Evolutionary conservation across 2,113 vertebrate genomes (phyloP), one percentile per base, ranked within the genome.

Genomic region (Pterophyllum scalare): DNA sequence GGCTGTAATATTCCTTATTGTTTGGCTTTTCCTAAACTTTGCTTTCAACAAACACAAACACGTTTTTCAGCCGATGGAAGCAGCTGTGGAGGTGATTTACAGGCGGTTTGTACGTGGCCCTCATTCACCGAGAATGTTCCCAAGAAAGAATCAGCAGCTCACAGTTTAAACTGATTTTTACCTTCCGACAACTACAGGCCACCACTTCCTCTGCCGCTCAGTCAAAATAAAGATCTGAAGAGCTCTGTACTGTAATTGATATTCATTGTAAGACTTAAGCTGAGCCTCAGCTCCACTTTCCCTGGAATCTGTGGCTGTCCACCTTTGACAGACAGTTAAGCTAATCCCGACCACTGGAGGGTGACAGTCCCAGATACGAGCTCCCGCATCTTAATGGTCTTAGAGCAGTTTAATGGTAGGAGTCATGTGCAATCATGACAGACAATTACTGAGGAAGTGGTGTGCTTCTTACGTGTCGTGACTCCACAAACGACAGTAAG

Each of bases 401-500:
- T 28, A 3, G 49, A 31, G 49, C 43, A 72, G 12, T 31, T 52
- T 13, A 6, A 31, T 13, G 65, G 26, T 31, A 8, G 43, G 65
- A 54, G 6, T 54, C 26, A 0, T 52, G 46, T 31, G 26, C 54
- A 72, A 72, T 72, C 31, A 33, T 72, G 67, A 54, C 26, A 72
- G 26, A 33, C 26, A 8, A 33, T 31, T 72, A 33, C 46, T n/a
- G 67, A 54, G 67, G 67, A 72, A 72, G 67, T 49, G 24, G 43
- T 75, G 61, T 75, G 75, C 31, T 5, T 62, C 65, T 9, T 43
- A 83, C n/a, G 49, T 79, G 75, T 60, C 13, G 46, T 86, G 80
- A 65, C 26, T 4, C 35, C 59, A 13, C 75, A 76, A 61, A 80
- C 77, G 60, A 87, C 85, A 86, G 83, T 40, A 38, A 83, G 78